A percentile compares a stretch with the other conserved stretches of the same genome.
Conservation (phyloP, 2,888 invertebrate genomes). For the Agrilus biguttatus region DNA sequence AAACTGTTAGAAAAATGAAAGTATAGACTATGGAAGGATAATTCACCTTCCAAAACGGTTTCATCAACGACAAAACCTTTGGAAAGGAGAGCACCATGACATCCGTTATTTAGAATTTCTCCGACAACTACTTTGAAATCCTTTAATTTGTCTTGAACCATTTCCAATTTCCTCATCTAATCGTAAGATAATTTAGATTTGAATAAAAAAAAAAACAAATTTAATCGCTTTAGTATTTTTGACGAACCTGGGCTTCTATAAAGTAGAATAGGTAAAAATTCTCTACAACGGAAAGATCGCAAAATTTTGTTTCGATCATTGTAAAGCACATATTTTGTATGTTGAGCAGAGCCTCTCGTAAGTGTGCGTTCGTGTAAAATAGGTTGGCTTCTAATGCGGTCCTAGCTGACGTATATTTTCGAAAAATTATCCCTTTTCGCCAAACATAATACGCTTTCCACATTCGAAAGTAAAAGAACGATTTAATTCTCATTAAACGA, state of each 20-base stretch:
- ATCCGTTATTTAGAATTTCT: conserved; percentile 51
- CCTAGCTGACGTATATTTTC: conserved; percentile 48
- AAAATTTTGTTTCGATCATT: conserved; percentile 46
- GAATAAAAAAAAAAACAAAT: no score
- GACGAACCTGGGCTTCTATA: conserved; percentile 48
- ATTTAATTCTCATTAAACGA: conserved; percentile 57
- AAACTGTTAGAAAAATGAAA: neutral
- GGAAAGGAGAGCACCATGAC: conserved; percentile 56
- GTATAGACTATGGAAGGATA: no score
- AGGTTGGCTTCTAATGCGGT: conserved; percentile 49
- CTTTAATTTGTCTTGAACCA: conserved; percentile 24
- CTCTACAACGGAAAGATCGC: conserved; percentile 37
- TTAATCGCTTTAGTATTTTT: no score
- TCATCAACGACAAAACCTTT: conserved; percentile 73
- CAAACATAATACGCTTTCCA: conserved; percentile 76
- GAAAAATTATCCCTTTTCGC: conserved; percentile 52
- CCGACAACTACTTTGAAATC: conserved; percentile 38
- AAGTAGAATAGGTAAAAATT: conserved; percentile 50
- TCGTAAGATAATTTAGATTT: no score
- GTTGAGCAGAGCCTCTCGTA: conserved; percentile 56
- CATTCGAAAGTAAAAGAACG: conserved; percentile 50
- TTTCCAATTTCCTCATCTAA: conserved; percentile 33
- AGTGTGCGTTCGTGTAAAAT: conserved; percentile 56
- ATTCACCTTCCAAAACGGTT: conserved; percentile 13
- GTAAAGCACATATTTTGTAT: conserved; percentile 54